Percentiles rank a stretch among this genome's conserved stretches.
phyloP scores from a whole-genome alignment of 2,113 vertebrate genomes.

The Pseudolaguvia tuberculata region DNA sequence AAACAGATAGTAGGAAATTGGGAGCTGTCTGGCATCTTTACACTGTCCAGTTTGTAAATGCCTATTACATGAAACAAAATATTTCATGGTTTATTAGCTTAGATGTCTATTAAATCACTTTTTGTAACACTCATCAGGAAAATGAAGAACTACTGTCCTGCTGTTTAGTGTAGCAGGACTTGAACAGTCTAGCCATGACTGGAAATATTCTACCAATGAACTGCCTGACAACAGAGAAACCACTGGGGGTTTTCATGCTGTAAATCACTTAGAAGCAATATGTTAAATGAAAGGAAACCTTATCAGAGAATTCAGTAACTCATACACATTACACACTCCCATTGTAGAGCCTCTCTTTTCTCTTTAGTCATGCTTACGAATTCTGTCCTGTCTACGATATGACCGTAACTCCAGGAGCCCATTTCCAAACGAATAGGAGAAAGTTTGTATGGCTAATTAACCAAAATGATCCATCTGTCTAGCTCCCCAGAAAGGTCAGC shows the following conservation, averaged over 20 bases:
- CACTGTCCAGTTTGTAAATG: too few species aligned
- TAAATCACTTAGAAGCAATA: neutral
- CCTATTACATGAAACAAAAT: neutral
- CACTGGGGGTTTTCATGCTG: conserved; percentile 6
- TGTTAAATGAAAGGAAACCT: neutral
- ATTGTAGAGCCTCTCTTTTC: neutral
- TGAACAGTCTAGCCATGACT: conserved; percentile 3
- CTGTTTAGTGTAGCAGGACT: neutral
- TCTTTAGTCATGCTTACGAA: neutral
- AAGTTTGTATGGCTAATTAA: conserved; percentile 46
- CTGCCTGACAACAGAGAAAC: conserved; percentile 5
- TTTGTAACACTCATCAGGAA: neutral
- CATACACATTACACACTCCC: neutral
- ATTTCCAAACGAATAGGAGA: conserved; percentile 30
- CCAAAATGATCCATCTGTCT: conserved; percentile 53
- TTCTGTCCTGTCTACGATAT: neutral
- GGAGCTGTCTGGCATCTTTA: too few species aligned
- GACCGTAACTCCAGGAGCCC: conserved; percentile 22
- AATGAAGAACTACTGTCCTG: neutral
- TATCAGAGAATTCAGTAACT: neutral
- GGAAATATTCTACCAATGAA: conserved; percentile 2
- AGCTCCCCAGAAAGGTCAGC: conserved; percentile 51
- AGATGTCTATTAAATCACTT: neutral
- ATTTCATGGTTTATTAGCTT: neutral
- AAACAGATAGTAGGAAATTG: too few species aligned